These are phyloP conservation scores for Ichneumon xanthorius DNA, from an alignment of 2,888 invertebrate genomes.

Conservation along the genomic window DNA sequence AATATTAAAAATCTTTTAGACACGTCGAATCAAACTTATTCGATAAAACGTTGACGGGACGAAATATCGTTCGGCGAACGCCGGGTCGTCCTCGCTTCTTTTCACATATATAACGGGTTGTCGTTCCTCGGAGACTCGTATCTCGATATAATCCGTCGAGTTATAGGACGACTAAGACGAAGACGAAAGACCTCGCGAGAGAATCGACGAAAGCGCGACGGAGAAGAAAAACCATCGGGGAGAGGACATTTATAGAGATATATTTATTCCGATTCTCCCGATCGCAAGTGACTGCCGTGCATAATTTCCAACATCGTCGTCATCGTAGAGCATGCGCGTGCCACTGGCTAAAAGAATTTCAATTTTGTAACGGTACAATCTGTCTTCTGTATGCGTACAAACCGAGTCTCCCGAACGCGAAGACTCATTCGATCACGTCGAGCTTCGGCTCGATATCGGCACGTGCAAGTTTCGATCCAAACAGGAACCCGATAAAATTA, in stretches of 20 bases:
- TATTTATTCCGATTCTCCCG: slow-evolving; percentile 21
- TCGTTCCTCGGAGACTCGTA: slow-evolving; percentile 10
- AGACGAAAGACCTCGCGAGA: slow-evolving; percentile 1
- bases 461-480: not conserved
- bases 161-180: slow-evolving; percentile 21
- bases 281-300: slow-evolving; percentile 46
- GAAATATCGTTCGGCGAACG: not conserved
- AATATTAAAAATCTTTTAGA: not conserved
- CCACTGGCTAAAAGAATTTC: slow-evolving; percentile 61
- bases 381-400: not conserved
- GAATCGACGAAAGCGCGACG: slow-evolving; percentile 3
- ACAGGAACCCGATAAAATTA: not conserved
- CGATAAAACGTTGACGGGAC: not conserved
- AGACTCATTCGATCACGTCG: not conserved
- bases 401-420: not conserved
- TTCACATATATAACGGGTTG: slow-evolving; percentile 22
- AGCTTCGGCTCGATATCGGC: not conserved
- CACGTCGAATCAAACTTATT: not conserved
- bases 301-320: slow-evolving; percentile 46
- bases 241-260: not conserved
- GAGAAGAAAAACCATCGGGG: not conserved
- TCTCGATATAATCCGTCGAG: slow-evolving; percentile 27
- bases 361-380: slow-evolving; percentile 68
- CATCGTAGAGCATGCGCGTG: slow-evolving; percentile 15
- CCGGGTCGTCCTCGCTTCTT: not conserved